Evolutionary conservation across 2,797 vertebrate genomes (phyloP).

Genomic region (Clarias pachynema): DNA sequence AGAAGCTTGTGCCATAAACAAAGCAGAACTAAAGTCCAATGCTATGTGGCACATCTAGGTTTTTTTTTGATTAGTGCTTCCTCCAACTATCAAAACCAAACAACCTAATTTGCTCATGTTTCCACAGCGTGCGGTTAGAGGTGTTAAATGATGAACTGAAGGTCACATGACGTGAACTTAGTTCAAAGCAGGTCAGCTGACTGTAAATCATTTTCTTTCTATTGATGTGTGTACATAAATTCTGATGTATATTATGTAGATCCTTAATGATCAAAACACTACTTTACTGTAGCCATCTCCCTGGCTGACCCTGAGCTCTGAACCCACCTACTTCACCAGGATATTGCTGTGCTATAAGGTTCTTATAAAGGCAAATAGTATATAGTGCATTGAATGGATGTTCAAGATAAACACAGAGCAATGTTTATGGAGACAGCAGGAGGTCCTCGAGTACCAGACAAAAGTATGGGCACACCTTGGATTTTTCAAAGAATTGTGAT

Average conservation of each 20-base stretch:
- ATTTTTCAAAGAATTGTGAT: too few relatives aligned
- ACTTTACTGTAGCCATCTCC: not conserved
- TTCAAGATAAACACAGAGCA: not conserved
- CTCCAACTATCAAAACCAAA: too few relatives aligned
- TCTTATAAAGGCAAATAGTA: not conserved
- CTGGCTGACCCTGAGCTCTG: too few relatives aligned
- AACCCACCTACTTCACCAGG: too few relatives aligned
- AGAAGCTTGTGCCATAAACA: not conserved
- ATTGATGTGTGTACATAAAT: too few relatives aligned
- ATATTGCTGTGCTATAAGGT: too few relatives aligned
- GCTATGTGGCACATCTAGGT: not conserved
- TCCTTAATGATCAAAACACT: not conserved
- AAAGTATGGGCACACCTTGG: too few relatives aligned
- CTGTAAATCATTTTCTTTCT: not conserved
- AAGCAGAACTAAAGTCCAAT: not conserved
- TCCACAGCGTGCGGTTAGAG: not conserved
- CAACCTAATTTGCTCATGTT: too few relatives aligned
- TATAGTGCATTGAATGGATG: not conserved
- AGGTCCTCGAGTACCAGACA: not conserved
- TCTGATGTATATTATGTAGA: not conserved
- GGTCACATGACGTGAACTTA: not conserved
- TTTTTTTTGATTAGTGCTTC: not conserved
- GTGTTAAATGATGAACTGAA: not conserved
- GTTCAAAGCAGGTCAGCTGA: not conserved
- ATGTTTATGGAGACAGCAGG: not conserved